Conservation (phyloP, 2,888 invertebrate genomes). For the Platynereis dumerilii region DNA sequence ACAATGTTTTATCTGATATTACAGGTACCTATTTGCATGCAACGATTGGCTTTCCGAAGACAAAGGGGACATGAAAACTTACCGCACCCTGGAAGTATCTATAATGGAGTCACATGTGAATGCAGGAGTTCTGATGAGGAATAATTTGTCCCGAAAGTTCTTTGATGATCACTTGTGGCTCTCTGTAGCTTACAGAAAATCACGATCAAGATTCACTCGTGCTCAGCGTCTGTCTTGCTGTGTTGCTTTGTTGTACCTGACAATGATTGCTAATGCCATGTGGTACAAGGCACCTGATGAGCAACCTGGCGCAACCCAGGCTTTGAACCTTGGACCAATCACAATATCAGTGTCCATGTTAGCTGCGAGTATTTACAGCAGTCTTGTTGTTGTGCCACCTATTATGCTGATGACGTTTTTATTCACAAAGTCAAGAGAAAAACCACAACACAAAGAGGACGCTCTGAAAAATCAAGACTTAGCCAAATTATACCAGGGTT, state of each 20-base stretch:
- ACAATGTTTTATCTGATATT: no score
- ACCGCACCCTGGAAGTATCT: background rate
- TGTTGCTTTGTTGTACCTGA: slow-evolving; percentile 43
- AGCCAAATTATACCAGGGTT: no score
- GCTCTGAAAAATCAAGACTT: no score
- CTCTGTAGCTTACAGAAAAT: slow-evolving; percentile 2
- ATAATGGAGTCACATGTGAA: background rate
- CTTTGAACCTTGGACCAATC: background rate
- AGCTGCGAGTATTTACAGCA: background rate
- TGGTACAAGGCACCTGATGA: background rate
- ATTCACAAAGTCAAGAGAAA: background rate
- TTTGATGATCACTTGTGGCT: slow-evolving; percentile 5
- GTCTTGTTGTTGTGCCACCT: background rate
- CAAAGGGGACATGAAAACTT: background rate
- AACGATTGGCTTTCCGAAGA: background rate
- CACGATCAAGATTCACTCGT: slow-evolving; percentile 60
- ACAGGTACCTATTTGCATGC: slow-evolving; percentile 1
- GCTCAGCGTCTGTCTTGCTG: slow-evolving; percentile 48
- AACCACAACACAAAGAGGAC: no score
- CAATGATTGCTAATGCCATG: slow-evolving; percentile 41
- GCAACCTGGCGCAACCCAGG: background rate
- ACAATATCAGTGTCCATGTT: background rate
- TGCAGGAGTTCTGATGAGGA: background rate
- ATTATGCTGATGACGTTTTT: background rate
- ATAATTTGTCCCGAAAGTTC: background rate